Conservation (phyloP, 2,888 invertebrate genomes). For the Cyclophora albipunctata region DNA sequence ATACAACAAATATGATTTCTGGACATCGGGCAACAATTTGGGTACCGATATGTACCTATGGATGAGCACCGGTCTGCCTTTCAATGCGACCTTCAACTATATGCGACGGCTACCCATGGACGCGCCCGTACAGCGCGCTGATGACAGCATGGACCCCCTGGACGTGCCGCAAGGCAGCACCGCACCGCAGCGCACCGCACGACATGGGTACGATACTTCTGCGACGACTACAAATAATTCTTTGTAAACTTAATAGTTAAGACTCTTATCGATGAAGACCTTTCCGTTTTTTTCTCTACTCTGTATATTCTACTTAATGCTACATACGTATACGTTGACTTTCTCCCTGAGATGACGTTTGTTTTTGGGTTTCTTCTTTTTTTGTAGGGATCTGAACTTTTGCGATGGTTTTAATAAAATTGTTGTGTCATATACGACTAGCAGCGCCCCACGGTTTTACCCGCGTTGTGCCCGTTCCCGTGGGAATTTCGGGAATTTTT, state of each 20-base stretch:
- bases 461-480: too few relatives aligned
- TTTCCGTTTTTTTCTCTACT: too few relatives aligned
- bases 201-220: conserved; percentile 76
- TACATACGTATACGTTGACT: too few relatives aligned
- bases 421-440: too few relatives aligned
- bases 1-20: conserved; percentile 88
- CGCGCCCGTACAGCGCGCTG: conserved; percentile 70
- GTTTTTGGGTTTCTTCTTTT: too few relatives aligned
- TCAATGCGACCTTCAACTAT: conserved; percentile 91
- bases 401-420: too few relatives aligned
- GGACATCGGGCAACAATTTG: conserved; percentile 91
- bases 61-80: conserved; percentile 92
- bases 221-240: neutral
- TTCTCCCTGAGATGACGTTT: too few relatives aligned
- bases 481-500: too few relatives aligned
- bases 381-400: too few relatives aligned
- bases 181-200: conserved; percentile 84
- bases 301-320: too few relatives aligned
- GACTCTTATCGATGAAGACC: too few relatives aligned
- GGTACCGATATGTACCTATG: conserved; percentile 91
- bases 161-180: conserved; percentile 83
- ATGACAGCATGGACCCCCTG: conserved; percentile 76
- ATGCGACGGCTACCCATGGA: conserved; percentile 77
- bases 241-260: neutral
- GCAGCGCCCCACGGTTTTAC: too few relatives aligned